Conservation (phyloP, 2,113 vertebrate species). For the Camelus bactrianus region DNA sequence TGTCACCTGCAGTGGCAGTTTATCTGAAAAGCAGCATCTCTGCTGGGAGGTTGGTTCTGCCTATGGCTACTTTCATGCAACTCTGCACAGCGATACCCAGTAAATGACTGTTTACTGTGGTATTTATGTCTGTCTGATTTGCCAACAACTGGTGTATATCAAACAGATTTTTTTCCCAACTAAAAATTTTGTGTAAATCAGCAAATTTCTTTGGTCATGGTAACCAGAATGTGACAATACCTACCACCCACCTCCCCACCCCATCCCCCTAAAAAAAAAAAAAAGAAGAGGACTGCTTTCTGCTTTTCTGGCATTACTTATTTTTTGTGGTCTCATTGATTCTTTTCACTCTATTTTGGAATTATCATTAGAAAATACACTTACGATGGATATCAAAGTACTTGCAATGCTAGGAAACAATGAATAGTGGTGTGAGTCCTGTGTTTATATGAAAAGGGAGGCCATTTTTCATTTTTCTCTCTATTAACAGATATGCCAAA, state of each 20-base stretch:
- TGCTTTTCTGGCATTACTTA: neutral
- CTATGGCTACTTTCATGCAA: neutral
- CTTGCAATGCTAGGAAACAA: neutral
- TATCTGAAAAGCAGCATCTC: neutral
- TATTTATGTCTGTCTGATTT: constrained; percentile 47
- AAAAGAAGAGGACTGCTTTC: neutral
- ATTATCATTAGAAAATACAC: constrained; percentile 12
- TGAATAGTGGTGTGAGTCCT: neutral
- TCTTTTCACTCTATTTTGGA: constrained; percentile 22
- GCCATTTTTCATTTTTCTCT: neutral
- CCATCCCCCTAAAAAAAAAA: neutral
- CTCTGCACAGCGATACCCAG: neutral
- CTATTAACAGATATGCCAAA: neutral
- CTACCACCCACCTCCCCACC: neutral
- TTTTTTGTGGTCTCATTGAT: neutral
- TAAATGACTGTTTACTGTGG: constrained; percentile 15
- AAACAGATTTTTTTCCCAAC: constrained; percentile 15
- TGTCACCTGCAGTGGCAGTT: neutral
- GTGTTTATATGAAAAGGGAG: neutral
- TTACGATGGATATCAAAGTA: neutral
- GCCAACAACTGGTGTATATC: neutral
- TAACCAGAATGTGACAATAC: constrained; percentile 17
- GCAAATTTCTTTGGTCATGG: constrained; percentile 49
- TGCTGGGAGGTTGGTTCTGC: neutral
- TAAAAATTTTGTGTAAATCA: constrained; percentile 53